Evolutionary conservation across 2,888 invertebrate genomes (phyloP), one percentile per base, ranked within the genome.

Genomic region (Oligia fasciuncula): DNA sequence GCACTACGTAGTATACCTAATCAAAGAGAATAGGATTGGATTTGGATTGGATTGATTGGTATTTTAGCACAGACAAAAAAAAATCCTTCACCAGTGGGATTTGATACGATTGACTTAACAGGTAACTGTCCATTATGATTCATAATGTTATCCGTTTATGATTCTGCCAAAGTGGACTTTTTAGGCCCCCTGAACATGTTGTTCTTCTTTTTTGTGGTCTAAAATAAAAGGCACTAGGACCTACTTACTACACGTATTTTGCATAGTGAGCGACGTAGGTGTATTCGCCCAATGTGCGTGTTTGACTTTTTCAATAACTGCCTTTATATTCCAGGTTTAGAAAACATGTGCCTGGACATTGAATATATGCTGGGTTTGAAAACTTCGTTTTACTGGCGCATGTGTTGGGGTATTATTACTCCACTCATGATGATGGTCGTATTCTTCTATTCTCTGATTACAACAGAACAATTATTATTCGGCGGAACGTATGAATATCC

Each of bases 361-460:
- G 98, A 98, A 93, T 99, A 98, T 92, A 99, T 99, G 98, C 94
- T 98, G 87, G 97, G 98, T 6, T 95, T 96, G 49, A 97, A 97
- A 93, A 97, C 91, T 0, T 97, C 98, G 1, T 92, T 97, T 84
- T 99, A 98, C 92, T 99, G 98, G 98, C 97, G 98, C 80, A 90
- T 98, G 43, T 98, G 98, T 89, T 99, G 99, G 99, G 97, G 97
- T 0, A 90, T 98, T 11, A 90, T 98, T 5, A 98, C 98, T 0
- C 99, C 98, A 0, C 78, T 97, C 0, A 95, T 98, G 57, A 97
- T 98, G 97, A 97, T 98, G 3, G 92, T 97, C 0, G 98, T 98
- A 72, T 97, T 98, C 88, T 93, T 98, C 71, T 98, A 98, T 91
- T 98, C 98, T 14, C 93, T 98, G 80, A 95, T 97, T n/a, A 97